Percentiles rank a stretch among this genome's conserved stretches.
phyloP scores from a whole-genome alignment of 2,797 vertebrate species.

The Crossoptilon crossoptilon region DNA sequence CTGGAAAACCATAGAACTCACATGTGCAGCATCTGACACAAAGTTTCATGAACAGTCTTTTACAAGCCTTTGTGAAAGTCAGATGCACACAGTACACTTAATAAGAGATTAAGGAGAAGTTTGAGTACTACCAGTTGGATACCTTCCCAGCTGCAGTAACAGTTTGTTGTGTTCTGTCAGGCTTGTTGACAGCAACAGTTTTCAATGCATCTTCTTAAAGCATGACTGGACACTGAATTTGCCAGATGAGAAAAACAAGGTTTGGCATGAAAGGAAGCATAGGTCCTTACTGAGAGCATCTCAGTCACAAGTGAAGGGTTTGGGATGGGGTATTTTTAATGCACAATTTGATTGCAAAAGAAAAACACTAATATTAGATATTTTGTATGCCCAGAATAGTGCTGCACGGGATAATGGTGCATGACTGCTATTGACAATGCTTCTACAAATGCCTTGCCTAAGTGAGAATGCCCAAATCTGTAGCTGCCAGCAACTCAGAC shows the following conservation, averaged over 20 bases:
- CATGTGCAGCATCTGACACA: not conserved
- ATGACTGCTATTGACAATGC: not conserved
- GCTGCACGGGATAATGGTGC: not conserved
- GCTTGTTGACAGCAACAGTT: not conserved
- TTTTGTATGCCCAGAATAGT: not conserved
- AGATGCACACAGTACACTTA: not conserved
- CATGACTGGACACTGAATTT: not conserved
- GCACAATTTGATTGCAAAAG: not conserved
- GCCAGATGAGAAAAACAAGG: not conserved
- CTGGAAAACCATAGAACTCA: not conserved
- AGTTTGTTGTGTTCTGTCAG: not conserved
- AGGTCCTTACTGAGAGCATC: not conserved
- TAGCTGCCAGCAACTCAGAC: not conserved
- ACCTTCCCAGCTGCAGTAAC: not conserved
- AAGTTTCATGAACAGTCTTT: not conserved
- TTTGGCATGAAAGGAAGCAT: not conserved
- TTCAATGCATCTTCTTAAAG: not conserved
- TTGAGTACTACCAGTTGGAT: not conserved
- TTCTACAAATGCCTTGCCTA: not conserved
- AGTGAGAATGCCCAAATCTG: not conserved
- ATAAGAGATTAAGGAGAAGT: not conserved
- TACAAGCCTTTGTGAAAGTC: not conserved
- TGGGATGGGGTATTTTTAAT: not conserved
- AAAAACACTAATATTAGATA: not conserved
- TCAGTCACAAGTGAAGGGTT: not conserved